Base-by-base conservation (phyloP, 2,888 invertebrate genomes). In the Leptopterna dolabrata region DNA sequence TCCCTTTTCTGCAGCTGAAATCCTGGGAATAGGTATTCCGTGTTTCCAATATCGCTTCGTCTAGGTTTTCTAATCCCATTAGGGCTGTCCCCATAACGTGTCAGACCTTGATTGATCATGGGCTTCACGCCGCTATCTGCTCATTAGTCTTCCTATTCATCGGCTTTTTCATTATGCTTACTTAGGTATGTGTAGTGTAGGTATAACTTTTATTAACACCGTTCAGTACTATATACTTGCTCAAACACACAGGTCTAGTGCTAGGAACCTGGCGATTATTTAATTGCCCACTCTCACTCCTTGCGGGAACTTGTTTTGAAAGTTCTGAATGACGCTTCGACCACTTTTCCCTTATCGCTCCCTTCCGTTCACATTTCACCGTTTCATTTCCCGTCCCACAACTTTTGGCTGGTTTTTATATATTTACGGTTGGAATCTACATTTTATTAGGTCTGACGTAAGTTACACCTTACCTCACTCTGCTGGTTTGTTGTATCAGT, bases 51-150 rank as follows among this genome's bases (percentile, higher is more conserved):
- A 27, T 24, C 13, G 9, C 24, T 6, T 11, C 63, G 19, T 24
- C 63, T 63, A 19, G 63, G 63, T 63, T 63, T 51, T 63, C 27
- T 63, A 63, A 63, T 63, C 63, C 63, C 63, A 63, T 63, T 63
- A 63, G 63, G 63, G 63, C 11, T 24, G 63, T 63, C 63, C 24
- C 24, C 24, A 24, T 63, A 55, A n/a, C 55, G 55, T 55, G 55
- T 55, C 55, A n/a, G 19, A n/a, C 24, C 24, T 63, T 63, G 63
- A 63, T 63, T 19, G 63, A 63, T 63, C 63, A 63, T 63, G 24
- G 19, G 63, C 24, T 63, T 51, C 19, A 19, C 55, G 24, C 63
- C 63, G 19, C 63, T 63, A 63, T 63, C 63, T 63, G 7, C 36
- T 36, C 36, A 7, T 36, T 36, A 36, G 2, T 36, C 36, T 36